Percentiles rank a stretch among this genome's conserved stretches.
Evolutionary conservation across 2,113 vertebrate species (phyloP).

Genomic region (Neolamprologus kungweensis): DNA sequence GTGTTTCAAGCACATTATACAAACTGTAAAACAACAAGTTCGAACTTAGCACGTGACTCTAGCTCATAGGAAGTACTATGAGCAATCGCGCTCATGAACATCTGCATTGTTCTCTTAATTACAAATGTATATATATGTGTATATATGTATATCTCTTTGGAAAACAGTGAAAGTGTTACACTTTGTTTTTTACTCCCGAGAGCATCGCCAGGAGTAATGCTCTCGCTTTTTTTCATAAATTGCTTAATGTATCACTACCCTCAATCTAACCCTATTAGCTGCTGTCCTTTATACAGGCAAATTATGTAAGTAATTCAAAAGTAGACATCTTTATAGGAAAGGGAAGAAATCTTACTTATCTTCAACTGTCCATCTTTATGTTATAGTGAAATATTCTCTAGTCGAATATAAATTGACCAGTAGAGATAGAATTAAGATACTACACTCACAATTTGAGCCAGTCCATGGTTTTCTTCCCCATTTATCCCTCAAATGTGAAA

Average conservation of each 20-base stretch:
- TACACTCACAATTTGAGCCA: not conserved
- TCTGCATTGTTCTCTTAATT: not conserved
- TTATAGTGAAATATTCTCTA: not conserved
- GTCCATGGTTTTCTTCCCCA: not conserved
- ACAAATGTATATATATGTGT: not conserved
- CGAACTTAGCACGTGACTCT: not conserved
- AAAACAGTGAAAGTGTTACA: not conserved
- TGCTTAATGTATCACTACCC: not conserved
- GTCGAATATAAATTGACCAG: constrained; percentile 12
- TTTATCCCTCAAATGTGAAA: not conserved
- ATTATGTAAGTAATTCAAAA: constrained; percentile 26
- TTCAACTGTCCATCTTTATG: constrained; percentile 5
- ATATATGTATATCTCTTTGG: not conserved
- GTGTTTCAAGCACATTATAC: not conserved
- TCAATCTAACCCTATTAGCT: constrained; percentile 17
- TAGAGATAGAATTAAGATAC: constrained; percentile 7
- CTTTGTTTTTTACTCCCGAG: not conserved
- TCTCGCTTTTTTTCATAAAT: not conserved
- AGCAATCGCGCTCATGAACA: not conserved
- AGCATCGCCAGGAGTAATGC: not conserved
- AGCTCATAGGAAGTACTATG: not conserved
- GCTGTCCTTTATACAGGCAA: constrained; percentile 7
- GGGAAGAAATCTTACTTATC: not conserved
- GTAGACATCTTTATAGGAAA: not conserved
- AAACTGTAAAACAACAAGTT: not conserved